Conservation (phyloP, 2,797 vertebrate species). For the Aselliscus stoliczkanus region DNA sequence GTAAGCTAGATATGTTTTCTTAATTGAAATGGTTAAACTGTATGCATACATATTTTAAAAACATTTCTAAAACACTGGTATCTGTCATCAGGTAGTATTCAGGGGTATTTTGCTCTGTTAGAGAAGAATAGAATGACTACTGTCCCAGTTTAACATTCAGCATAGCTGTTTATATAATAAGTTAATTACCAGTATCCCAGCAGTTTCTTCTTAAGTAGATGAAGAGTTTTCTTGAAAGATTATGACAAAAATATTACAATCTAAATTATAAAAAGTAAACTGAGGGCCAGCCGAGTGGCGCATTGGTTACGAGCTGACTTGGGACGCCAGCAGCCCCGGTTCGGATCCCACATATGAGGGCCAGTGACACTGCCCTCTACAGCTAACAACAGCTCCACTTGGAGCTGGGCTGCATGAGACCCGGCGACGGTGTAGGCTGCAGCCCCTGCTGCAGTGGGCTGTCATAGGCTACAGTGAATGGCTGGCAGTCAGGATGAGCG, state of each 20-base stretch:
- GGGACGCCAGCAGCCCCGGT: too few species aligned
- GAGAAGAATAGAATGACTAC: not conserved
- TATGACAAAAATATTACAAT: not conserved
- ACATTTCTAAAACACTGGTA: not conserved
- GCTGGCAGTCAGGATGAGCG: too few species aligned
- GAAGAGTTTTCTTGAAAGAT: constrained; percentile 8
- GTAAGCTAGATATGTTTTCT: not conserved
- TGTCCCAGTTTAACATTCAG: not conserved
- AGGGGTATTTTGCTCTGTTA: not conserved
- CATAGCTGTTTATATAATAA: constrained; percentile 10
- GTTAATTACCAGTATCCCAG: not conserved
- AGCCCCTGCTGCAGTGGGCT: too few species aligned
- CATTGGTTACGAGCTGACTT: too few species aligned
- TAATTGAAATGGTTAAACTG: not conserved
- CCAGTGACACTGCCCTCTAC: too few species aligned
- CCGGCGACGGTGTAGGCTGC: too few species aligned
- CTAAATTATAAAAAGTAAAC: constrained; percentile 5
- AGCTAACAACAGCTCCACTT: too few species aligned
- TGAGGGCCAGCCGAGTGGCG: too few species aligned
- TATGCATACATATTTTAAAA: not conserved
- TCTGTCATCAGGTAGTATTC: constrained; percentile 14
- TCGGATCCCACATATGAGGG: too few species aligned
- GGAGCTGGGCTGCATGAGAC: too few species aligned
- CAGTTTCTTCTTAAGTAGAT: not conserved
- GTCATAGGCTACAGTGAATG: too few species aligned